Percentiles rank a stretch among this genome's conserved stretches.
phyloP scores from a whole-genome alignment of 2,113 vertebrate species.

The Oncorhynchus mykiss region DNA sequence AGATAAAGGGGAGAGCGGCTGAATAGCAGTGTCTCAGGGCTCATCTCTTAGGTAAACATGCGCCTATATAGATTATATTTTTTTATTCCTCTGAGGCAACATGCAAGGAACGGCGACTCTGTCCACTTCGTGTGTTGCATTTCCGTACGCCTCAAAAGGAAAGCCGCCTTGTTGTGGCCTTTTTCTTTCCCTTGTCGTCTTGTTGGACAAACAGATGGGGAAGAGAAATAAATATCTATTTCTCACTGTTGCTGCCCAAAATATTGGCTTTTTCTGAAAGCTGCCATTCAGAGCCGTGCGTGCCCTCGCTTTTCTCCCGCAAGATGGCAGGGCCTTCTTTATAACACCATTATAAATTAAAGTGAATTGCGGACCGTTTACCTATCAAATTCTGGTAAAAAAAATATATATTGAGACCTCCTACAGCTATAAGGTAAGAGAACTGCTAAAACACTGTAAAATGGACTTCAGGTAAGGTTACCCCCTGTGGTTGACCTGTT shows the following conservation, averaged over 20 bases:
- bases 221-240: slow-evolving; percentile 63
- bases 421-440: too few species aligned
- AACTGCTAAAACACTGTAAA: too few species aligned
- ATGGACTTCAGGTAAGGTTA: too few species aligned
- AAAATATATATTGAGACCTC: too few species aligned
- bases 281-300: slow-evolving; percentile 14
- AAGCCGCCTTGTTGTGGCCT: slow-evolving; percentile 56
- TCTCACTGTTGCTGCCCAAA: slow-evolving; percentile 55
- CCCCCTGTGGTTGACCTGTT: too few species aligned
- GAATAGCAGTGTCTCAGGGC: slow-evolving; percentile 85
- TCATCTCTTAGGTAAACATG: slow-evolving; percentile 96
- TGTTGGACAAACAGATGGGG: slow-evolving; percentile 74
- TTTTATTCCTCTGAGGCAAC: slow-evolving; percentile 47
- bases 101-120: slow-evolving; percentile 50
- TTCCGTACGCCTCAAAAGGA: slow-evolving; percentile 58
- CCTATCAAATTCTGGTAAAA: neutral
- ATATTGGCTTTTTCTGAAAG: slow-evolving; percentile 56
- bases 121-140: slow-evolving; percentile 53
- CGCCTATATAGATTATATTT: slow-evolving; percentile 75
- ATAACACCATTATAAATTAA: slow-evolving; percentile 37
- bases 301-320: slow-evolving; percentile 33
- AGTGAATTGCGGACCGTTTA: neutral
- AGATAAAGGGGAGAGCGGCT: slow-evolving; percentile 79
- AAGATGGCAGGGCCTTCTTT: slow-evolving; percentile 41
- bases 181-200: slow-evolving; percentile 53